phyloP scores from a whole-genome alignment of 92 coral and sea anemone species.

The Parazoanthus atlanticus region DNA sequence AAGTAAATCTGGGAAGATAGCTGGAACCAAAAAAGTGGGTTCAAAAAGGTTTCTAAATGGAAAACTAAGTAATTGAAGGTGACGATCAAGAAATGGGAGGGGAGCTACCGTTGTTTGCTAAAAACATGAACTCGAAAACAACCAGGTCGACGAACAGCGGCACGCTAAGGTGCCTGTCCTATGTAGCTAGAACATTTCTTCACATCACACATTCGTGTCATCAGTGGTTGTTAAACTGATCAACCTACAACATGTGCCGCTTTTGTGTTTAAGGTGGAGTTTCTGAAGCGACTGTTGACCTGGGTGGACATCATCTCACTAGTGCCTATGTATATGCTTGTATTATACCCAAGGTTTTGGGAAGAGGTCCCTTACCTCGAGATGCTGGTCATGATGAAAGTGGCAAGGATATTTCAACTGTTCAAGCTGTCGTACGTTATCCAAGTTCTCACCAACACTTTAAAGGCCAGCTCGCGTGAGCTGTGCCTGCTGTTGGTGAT shows the following conservation, averaged over 20 bases:
- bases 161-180: too few species aligned
- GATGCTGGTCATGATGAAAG: constrained; percentile 90
- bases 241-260: neutral
- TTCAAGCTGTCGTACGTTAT: constrained; percentile 95
- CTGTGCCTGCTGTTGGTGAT: constrained; percentile 81
- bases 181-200: too few species aligned
- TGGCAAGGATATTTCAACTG: constrained; percentile 84
- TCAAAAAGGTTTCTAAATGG: too few species aligned
- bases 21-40: too few species aligned
- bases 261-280: constrained; percentile 43
- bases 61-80: too few species aligned
- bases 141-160: too few species aligned
- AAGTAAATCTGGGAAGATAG: too few species aligned
- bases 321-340: constrained; percentile 73
- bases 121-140: too few species aligned
- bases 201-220: too few species aligned
- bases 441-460: constrained; percentile 93
- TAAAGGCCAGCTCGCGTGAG: constrained; percentile 90
- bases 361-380: constrained; percentile 69
- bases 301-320: constrained; percentile 92
- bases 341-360: constrained; percentile 50
- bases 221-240: neutral
- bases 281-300: constrained; percentile 76
- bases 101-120: too few species aligned
- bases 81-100: too few species aligned